Conservation (phyloP, 2,797 vertebrate genomes). For the Percopsis omiscomaycus region DNA sequence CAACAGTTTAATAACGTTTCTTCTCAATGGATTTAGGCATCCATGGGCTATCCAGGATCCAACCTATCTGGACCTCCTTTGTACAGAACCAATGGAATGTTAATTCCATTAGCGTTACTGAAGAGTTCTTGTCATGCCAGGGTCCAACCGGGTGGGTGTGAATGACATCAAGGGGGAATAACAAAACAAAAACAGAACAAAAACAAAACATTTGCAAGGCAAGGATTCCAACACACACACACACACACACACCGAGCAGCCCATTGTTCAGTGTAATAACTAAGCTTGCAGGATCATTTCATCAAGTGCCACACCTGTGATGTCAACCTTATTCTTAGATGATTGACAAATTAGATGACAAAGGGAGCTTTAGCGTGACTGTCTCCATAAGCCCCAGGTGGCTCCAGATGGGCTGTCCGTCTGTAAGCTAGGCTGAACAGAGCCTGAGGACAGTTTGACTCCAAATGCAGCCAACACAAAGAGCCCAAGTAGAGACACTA, state of each 20-base stretch:
- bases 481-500: slow-evolving; percentile 9
- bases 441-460: slow-evolving; percentile 62
- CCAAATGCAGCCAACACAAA: slow-evolving; percentile 7
- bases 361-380: slow-evolving; percentile 50
- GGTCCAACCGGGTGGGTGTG: slow-evolving; percentile 34
- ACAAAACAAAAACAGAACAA: too few species aligned
- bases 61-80: slow-evolving; percentile 44
- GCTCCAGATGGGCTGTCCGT: slow-evolving; percentile 31
- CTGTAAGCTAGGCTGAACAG: slow-evolving; percentile 47
- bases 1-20: slow-evolving; percentile 25
- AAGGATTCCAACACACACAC: slow-evolving; percentile 1
- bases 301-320: slow-evolving; percentile 47
- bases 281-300: slow-evolving; percentile 18
- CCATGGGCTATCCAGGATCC: slow-evolving; percentile 22
- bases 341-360: slow-evolving; percentile 62
- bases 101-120: slow-evolving; percentile 37
- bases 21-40: slow-evolving; percentile 50
- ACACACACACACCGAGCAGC: slow-evolving; percentile 22
- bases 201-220: background rate
- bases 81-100: slow-evolving; percentile 37
- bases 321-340: slow-evolving; percentile 70
- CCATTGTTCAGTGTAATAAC: slow-evolving; percentile 14
- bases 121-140: slow-evolving; percentile 36
- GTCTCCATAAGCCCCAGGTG: slow-evolving; percentile 26
- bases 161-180: slow-evolving; percentile 9